phyloP scores from a whole-genome alignment of 37 sponge, comb jelly and placozoan species.

The Spongilla lacustris region DNA sequence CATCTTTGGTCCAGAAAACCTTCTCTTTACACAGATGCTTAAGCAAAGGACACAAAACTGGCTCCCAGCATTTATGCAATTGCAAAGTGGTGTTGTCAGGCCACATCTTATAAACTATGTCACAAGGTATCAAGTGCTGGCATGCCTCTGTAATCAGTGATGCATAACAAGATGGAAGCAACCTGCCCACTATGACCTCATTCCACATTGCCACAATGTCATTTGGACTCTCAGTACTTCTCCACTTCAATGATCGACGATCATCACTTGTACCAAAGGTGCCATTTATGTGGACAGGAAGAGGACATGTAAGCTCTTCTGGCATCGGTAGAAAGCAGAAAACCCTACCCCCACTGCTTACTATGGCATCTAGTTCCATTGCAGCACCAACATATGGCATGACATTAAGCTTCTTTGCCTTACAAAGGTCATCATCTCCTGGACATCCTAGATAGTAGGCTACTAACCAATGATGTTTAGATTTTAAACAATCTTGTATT shows the following conservation, averaged over 20 bases:
- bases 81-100: conserved; percentile 16
- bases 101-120: conserved; percentile 40
- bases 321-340: conserved; percentile 82
- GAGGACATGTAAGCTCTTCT: conserved; percentile 19
- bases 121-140: neutral
- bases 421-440: neutral
- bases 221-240: conserved; percentile 35
- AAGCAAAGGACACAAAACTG: conserved; percentile 12
- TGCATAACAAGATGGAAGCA: conserved; percentile 57
- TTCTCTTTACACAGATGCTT: neutral
- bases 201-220: conserved; percentile 60
- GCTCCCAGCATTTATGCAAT: conserved; percentile 13
- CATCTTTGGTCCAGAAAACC: conserved; percentile 18
- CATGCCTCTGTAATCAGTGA: conserved; percentile 21
- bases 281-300: conserved; percentile 79
- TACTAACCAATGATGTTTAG: conserved; percentile 27
- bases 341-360: conserved; percentile 6
- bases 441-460: conserved; percentile 13
- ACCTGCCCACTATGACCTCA: conserved; percentile 27
- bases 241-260: conserved; percentile 58
- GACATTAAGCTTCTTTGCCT: conserved; percentile 27
- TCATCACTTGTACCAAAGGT: conserved; percentile 62
- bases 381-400: conserved; percentile 53
- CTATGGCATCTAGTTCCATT: neutral
- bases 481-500: neutral